phyloP scores from a whole-genome alignment of 2,113 vertebrate species.

The Suncus etruscus region DNA sequence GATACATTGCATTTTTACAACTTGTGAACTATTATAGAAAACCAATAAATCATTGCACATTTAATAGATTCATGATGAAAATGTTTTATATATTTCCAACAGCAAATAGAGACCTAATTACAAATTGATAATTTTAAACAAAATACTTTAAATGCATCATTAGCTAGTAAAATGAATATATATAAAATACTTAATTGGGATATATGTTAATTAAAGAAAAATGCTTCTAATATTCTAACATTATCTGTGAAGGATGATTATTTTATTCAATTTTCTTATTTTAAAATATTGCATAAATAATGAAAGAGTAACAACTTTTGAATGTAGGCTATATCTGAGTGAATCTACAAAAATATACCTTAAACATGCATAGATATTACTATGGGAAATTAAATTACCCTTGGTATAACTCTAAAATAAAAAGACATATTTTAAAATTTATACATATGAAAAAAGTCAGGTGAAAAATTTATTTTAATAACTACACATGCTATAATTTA shows the following conservation, averaged over 20 bases:
- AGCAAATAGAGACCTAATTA: neutral
- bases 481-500: no score
- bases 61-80: neutral
- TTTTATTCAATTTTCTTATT: neutral
- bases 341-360: no score
- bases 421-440: no score
- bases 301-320: no score
- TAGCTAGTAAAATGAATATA: neutral
- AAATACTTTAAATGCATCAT: no score
- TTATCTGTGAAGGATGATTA: neutral
- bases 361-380: no score
- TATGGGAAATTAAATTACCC: no score
- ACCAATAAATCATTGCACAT: neutral
- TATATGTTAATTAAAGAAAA: no score
- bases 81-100: neutral
- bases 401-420: no score
- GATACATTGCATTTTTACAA: neutral
- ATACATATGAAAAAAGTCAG: no score
- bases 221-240: neutral
- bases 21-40: neutral
- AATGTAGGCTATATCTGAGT: no score
- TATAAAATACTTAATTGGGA: neutral
- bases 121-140: neutral
- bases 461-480: no score
- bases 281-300: neutral